phyloP scores from a whole-genome alignment of 2,797 vertebrate genomes.

The Propithecus deckenii region DNA sequence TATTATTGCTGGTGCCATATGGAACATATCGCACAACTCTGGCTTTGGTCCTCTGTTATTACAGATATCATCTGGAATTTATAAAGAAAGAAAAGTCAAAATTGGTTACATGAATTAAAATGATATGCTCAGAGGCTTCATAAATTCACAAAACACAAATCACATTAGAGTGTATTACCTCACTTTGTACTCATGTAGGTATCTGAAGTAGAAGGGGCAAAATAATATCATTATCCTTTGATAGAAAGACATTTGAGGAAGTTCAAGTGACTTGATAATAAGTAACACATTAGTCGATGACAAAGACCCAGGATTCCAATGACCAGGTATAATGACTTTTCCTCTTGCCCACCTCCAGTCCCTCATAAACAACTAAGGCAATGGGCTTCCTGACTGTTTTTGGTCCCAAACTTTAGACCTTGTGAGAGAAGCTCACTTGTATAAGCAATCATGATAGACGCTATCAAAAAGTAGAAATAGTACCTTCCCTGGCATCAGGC shows the following conservation, averaged over 20 bases:
- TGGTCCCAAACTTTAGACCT: background rate
- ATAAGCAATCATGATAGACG: background rate
- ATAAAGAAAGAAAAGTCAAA: background rate
- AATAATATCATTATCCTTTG: background rate
- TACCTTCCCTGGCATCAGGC: fast-evolving
- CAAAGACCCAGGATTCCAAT: background rate
- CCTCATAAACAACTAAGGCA: background rate
- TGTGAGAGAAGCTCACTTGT: background rate
- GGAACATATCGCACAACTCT: background rate
- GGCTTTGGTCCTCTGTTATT: background rate
- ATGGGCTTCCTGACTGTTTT: background rate
- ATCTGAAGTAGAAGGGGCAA: background rate
- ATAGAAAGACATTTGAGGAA: background rate
- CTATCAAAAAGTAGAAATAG: background rate
- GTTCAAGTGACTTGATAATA: background rate
- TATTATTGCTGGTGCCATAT: background rate
- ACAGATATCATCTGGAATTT: background rate
- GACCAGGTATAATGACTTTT: background rate
- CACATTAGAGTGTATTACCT: background rate
- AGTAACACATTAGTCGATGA: background rate
- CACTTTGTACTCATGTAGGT: background rate
- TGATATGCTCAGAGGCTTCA: background rate
- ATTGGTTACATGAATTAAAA: background rate
- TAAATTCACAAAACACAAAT: background rate
- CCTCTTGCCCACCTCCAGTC: fast-evolving